Evolutionary conservation across 2,888 invertebrate species (phyloP), one percentile per base, ranked within the genome.

Genomic region (Tinea pellionella): DNA sequence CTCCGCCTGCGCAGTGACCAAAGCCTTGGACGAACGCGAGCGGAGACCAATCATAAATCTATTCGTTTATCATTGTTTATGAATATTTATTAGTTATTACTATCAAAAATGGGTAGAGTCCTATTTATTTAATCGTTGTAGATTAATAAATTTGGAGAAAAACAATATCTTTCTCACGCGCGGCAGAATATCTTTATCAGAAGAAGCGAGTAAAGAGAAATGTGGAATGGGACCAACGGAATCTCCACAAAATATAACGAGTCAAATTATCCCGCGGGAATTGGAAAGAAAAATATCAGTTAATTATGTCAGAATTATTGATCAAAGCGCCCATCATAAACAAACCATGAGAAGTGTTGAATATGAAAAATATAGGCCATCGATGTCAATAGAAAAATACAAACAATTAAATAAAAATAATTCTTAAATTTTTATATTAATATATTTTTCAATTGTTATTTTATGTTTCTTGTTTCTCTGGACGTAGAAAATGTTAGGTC

Each of bases 271-370:
- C 2, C 37, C 37, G 9, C 37, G 37, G 37, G 37, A 37, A 9
- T 37, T 74, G 0, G 68, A 68, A 0, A 69, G 80, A 9, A 82
- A 81, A 65, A 74, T 83, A 63, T 84, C 84, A 1, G 74, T 79
- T 0, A 83, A 85, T 62, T 82, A 83, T 62, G 78, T 79, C 0
- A 78, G 73, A 61, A 78, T 79, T 1, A 74, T 82, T 18, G 74
- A 76, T 30, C 69, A 73, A 60, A 71, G 60, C 68, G 72, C 15
- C 2, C 70, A 62, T 43, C 30, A 59, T 1, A 69, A 73, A 19
- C 71, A 62, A 55, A 78, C 83, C 0, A 67, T 84, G 13, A 64
- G 81, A 37, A 77, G 71, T 63, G 64, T 79, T 3, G 81, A 84
- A 61, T 80, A 67, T 61, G 75, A 79, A 0, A 79, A 70, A 64